These are phyloP conservation scores for Apomyelois bistriatella DNA, from an alignment of 2,888 invertebrate genomes.

Conservation along the genomic window DNA sequence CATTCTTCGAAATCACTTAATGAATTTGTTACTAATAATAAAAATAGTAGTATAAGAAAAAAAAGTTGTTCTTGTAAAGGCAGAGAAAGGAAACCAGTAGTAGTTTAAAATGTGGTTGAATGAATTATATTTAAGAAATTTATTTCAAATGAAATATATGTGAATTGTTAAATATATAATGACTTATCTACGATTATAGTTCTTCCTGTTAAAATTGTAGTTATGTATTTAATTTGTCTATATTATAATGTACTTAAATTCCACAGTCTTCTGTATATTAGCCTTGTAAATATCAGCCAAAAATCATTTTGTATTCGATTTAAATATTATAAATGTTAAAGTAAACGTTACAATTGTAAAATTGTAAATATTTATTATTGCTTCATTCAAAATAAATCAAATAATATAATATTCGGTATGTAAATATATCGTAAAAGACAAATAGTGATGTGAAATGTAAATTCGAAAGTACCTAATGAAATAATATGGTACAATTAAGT, in stretches of 20 bases:
- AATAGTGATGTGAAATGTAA: conserved; percentile 64
- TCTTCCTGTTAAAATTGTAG: conserved; percentile 4
- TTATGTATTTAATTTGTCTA: neutral
- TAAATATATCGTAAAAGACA: conserved; percentile 52
- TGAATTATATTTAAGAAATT: neutral
- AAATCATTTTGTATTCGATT: neutral
- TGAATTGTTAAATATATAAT: conserved; percentile 1
- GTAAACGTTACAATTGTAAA: too few relatives aligned
- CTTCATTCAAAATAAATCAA: too few relatives aligned
- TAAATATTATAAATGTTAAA: too few relatives aligned
- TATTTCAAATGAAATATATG: neutral
- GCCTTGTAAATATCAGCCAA: conserved; percentile 22
- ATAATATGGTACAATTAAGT: too few relatives aligned
- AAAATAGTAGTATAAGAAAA: conserved; percentile 46
- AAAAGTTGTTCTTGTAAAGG: conserved; percentile 70
- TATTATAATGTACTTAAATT: too few relatives aligned
- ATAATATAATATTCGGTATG: conserved; percentile 19
- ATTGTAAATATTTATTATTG: too few relatives aligned
- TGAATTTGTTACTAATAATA: conserved; percentile 46
- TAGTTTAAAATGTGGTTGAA: conserved; percentile 42
- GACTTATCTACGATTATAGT: neutral
- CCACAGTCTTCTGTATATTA: neutral
- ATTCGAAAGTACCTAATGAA: conserved; percentile 29
- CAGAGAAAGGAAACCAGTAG: conserved; percentile 60
- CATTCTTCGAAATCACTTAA: conserved; percentile 58